Evolutionary conservation across 1,140 invertebrate species (phyloP), one percentile per base, ranked within the genome.

Genomic region (Bombus haemorrhoidalis): DNA sequence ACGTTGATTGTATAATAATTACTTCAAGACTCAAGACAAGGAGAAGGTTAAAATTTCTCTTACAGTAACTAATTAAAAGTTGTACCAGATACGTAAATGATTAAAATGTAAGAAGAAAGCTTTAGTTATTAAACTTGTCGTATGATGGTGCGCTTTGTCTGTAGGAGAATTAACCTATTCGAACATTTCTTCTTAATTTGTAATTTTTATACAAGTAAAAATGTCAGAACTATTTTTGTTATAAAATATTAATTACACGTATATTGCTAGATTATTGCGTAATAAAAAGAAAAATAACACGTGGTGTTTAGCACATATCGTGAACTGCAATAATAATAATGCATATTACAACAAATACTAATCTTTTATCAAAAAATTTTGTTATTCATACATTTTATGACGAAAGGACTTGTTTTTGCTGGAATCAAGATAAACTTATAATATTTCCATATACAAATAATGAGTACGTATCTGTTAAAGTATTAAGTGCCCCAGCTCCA

Each of bases 351-450:
- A 87, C 88, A 34, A 37, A 87, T 28, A n/a, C 53, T 12, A 3
- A 81, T 22, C 88, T 94, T 76, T 12, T 68, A 3, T 78, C 89
- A n/a, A 81, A 64, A 37, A 57, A 91, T 59, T 94, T 94, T 37
- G 53, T 86, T 15, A 76, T 94, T 59, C 64, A 86, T 25, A 74
- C 90, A 68, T 94, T 93, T 87, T 93, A 94, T 32, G 92, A 75
- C 18, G 80, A 81, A 74, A 75, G 88, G 22, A 92, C 87, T 6
- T 93, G 90, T 76, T 93, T 94, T 75, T 91, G 87, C 34, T 94
- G 94, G 94, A 59, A 91, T 13, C 32, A 86, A 12, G 13, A 93
- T 41, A 77, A 91, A 66, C 82, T 93, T 41, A 41, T 89, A 0
- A 87, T 87, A 41, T 94, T 93, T 85, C 75, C 90, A 0, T 93